Evolutionary conservation across 2,113 vertebrate genomes (phyloP).

Genomic region (Natator depressus): DNA sequence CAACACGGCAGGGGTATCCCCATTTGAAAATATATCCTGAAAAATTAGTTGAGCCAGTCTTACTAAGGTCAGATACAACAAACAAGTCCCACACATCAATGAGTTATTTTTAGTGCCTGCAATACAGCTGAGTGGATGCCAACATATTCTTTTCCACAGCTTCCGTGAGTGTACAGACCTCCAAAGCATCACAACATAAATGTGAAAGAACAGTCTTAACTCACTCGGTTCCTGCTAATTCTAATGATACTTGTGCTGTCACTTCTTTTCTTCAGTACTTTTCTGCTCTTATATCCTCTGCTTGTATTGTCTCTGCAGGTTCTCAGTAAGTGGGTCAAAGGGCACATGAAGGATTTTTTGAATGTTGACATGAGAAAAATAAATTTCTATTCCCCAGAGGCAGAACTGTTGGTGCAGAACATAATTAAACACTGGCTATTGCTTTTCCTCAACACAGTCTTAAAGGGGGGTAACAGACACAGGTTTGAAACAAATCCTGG

Average conservation of each 20-base stretch:
- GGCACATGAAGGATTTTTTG: neutral
- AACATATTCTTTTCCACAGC: neutral
- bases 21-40: neutral
- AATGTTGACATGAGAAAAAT: neutral
- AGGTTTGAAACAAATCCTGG: slow-evolving; percentile 33
- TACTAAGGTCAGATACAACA: neutral
- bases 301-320: neutral
- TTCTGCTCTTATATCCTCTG: neutral
- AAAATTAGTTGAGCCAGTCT: neutral
- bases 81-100: neutral
- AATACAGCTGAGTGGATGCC: neutral
- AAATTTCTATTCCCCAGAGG: neutral
- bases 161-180: neutral
- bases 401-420: slow-evolving; percentile 9
- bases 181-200: neutral
- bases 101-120: neutral
- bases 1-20: neutral
- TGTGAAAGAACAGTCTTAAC: neutral
- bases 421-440: slow-evolving; percentile 45
- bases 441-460: neutral
- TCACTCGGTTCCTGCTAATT: neutral
- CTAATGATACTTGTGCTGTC: neutral
- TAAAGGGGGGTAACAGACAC: slow-evolving; percentile 45
- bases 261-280: neutral
- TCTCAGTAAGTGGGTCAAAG: slow-evolving; percentile 5